Evolutionary conservation across 2,888 invertebrate genomes (phyloP), one percentile per base, ranked within the genome.

Genomic region (Drosophila greeni): DNA sequence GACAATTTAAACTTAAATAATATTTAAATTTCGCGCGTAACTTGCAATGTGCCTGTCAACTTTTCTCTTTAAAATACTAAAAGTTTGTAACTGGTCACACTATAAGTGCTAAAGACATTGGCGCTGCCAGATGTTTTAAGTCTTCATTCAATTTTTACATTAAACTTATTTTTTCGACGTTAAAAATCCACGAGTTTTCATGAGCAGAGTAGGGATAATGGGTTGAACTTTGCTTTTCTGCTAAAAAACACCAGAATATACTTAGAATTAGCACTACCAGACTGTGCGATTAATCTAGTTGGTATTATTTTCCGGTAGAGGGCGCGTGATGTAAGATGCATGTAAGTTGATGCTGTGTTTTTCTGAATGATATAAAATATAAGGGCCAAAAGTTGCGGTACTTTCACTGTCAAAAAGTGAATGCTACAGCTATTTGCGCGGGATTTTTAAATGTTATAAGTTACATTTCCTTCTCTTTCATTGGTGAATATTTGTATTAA

Each of bases 241-340:
- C 1, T 0, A 1, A 2, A 40, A 40, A 23, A 0, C n/a, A n/a
- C 0, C 23, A n/a, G 1, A 14, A 5, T 8, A 1, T 4, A 1
- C 1, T 12, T 1, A 23, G 8, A 18, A 8, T 23, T 9, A 23
- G 6, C 40, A 8, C n/a, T 23, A 11, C 40, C 23, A 23, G 40
- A 23, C 14, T 14, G 23, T 14, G 8, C 5, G 2, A 23, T 2
- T 7, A 12, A 45, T 18, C 4, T 43, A 2, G 2, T 1, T 45
- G 12, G 18, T 6, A 1, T 7, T 1, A 12, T 12, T 16, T 29
- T 31, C 45, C 29, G 18, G 2, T 14, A 29, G 45, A 29, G 26
- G 18, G 8, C 18, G 7, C 29, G 0, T 5, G 0, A 5, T 5
- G 11, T 12, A 16, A 6, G 3, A 16, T 16, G 1, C 1, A 2